These are phyloP conservation scores for Vulpes lagopus DNA, from an alignment of 2,113 vertebrate species.

Conservation along the genomic window DNA sequence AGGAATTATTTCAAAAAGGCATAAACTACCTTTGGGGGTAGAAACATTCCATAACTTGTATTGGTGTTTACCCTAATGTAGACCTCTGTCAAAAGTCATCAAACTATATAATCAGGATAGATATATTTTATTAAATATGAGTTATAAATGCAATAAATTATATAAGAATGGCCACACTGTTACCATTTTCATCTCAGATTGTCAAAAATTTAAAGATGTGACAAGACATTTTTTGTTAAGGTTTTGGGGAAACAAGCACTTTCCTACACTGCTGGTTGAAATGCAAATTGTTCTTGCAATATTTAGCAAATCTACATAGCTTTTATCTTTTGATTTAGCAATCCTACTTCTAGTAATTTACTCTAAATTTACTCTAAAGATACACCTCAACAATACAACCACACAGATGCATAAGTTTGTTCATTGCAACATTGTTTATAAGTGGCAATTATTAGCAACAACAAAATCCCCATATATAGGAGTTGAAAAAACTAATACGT, in stretches of 20 bases:
- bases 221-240: neutral
- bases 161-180: neutral
- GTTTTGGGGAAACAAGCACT: neutral
- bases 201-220: neutral
- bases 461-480: neutral
- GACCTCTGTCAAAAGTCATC: neutral
- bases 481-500: neutral
- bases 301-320: neutral
- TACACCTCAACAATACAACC: neutral
- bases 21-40: neutral
- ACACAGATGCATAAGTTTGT: neutral
- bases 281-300: constrained; percentile 41
- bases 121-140: neutral
- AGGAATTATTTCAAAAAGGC: neutral
- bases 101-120: neutral
- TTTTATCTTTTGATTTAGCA: neutral
- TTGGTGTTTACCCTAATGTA: neutral
- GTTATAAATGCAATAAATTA: neutral
- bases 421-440: neutral
- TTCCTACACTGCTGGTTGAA: neutral
- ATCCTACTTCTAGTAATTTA: neutral
- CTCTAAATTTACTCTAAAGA: neutral
- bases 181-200: neutral
- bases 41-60: neutral
- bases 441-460: neutral